These are phyloP conservation scores for Coenobita brevimanus DNA, from an alignment of 1,140 invertebrate genomes.

Conservation along the genomic window DNA sequence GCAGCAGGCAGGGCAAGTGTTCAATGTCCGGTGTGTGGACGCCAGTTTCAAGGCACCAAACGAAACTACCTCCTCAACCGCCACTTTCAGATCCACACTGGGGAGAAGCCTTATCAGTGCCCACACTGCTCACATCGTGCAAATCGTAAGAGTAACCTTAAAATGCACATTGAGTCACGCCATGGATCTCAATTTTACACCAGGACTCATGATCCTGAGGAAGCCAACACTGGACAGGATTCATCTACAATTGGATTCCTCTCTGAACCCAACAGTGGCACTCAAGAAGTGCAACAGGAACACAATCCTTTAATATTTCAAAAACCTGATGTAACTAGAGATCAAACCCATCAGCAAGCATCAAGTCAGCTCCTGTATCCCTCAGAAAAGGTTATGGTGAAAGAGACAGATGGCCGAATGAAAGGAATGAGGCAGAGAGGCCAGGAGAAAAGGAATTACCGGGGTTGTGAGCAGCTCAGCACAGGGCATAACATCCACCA, in stretches of 20 bases:
- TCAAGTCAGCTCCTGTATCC: background rate
- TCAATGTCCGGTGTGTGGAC: constrained; percentile 55
- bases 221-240: constrained; percentile 15
- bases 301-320: background rate
- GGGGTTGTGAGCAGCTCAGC: background rate
- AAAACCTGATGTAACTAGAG: background rate
- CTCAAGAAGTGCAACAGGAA: background rate
- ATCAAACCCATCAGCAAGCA: background rate
- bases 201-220: background rate
- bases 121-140: constrained; percentile 56
- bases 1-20: constrained; percentile 37
- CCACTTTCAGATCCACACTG: constrained; percentile 59
- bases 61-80: constrained; percentile 62
- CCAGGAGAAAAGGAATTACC: background rate
- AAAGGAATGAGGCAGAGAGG: background rate
- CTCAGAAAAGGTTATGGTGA: constrained; percentile 12
- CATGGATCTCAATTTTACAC: constrained; percentile 55
- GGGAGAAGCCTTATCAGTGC: constrained; percentile 65
- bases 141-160: constrained; percentile 57
- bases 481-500: background rate
- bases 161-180: constrained; percentile 53
- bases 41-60: constrained; percentile 62
- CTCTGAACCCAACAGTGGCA: constrained; percentile 13
- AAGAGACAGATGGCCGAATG: background rate
- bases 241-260: constrained; percentile 18